Conservation (phyloP, 2,888 invertebrate genomes). For the Stomorhina lunata region DNA sequence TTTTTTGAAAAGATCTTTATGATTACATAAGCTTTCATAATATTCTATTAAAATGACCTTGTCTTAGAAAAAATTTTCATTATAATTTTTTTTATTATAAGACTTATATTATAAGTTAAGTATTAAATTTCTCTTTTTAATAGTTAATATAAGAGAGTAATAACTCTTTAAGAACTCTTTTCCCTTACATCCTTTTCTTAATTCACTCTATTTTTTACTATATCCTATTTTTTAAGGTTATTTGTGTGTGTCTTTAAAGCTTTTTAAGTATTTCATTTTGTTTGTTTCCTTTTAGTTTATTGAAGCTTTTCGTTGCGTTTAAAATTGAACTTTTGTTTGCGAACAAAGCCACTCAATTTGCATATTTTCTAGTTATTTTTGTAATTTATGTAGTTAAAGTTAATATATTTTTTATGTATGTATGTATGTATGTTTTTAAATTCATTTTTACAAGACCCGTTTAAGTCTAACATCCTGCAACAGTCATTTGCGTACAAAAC, state of each 20-base stretch:
- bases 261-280: conserved; percentile 42
- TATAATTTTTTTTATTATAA: not conserved
- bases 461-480: conserved; percentile 5
- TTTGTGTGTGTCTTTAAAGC: conserved; percentile 40
- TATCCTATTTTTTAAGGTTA: conserved; percentile 23
- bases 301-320: conserved; percentile 66
- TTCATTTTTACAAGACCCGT: conserved; percentile 43
- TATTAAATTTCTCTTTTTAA: not conserved
- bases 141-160: no score
- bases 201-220: not conserved
- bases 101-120: no score
- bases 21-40: no score
- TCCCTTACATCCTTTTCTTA: not conserved
- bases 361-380: conserved; percentile 11
- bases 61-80: not conserved
- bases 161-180: no score
- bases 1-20: no score
- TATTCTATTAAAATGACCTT: not conserved
- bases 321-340: conserved; percentile 63
- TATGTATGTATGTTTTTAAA: conserved; percentile 34
- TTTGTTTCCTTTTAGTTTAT: conserved; percentile 48
- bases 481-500: not conserved
- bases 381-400: not conserved
- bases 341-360: conserved; percentile 60
- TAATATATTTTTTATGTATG: conserved; percentile 9